Evolutionary conservation across 2,888 invertebrate genomes (phyloP).

Genomic region (Cheilosia scutellata): DNA sequence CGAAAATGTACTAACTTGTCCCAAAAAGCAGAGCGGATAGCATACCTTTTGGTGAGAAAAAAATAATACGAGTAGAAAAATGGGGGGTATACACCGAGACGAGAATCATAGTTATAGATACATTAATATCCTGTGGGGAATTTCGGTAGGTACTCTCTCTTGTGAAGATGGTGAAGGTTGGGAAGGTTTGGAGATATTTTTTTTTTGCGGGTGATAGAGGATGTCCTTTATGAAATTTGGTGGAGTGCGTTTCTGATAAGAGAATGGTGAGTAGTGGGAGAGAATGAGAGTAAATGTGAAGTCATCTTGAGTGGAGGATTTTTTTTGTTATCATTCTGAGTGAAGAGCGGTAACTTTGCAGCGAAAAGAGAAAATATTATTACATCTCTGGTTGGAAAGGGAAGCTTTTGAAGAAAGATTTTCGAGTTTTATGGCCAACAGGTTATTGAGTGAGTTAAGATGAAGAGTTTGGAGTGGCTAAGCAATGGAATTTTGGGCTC

Average conservation of each 20-base stretch:
- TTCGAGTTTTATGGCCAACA: slow-evolving; percentile 44
- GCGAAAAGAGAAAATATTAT: slow-evolving; percentile 41
- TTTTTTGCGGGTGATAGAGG: slow-evolving; percentile 3
- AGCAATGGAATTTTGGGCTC: not conserved
- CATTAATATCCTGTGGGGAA: slow-evolving; percentile 62
- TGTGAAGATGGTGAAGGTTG: slow-evolving; percentile 23
- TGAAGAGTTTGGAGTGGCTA: not conserved
- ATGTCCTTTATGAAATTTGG: slow-evolving; percentile 16
- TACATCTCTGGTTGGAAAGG: not conserved
- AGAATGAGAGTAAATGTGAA: not conserved
- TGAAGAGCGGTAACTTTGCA: slow-evolving; percentile 44
- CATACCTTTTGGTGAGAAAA: slow-evolving; percentile 74
- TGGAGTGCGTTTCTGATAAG: slow-evolving; percentile 14
- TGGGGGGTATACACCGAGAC: slow-evolving; percentile 15
- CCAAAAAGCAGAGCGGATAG: slow-evolving; percentile 80
- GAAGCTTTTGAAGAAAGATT: slow-evolving; percentile 19
- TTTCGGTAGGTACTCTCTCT: slow-evolving; percentile 37
- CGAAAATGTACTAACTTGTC: slow-evolving; percentile 84
- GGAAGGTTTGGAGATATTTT: not conserved
- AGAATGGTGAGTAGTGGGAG: not conserved
- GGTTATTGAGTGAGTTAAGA: slow-evolving; percentile 61
- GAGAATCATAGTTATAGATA: slow-evolving; percentile 38
- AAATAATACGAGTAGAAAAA: slow-evolving; percentile 54
- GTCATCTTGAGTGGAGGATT: slow-evolving; percentile 43
- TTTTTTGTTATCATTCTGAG: not conserved